Percentiles rank a stretch among this genome's conserved stretches.
These are phyloP conservation scores for Temnothorax unifasciatus DNA, from an alignment of 2,888 invertebrate species.

Conservation along the genomic window DNA sequence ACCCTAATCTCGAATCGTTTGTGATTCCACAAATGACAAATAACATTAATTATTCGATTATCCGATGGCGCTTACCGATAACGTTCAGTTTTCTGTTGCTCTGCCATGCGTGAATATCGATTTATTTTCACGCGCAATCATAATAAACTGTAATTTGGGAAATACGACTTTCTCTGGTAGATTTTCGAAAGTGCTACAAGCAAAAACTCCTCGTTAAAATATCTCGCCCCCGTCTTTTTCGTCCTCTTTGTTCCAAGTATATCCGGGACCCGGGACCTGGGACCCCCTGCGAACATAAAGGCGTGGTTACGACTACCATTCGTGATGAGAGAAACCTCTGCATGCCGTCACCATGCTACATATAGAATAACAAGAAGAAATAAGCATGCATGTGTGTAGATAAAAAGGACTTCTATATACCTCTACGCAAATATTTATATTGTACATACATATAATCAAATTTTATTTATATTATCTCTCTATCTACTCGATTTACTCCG, in stretches of 20 bases:
- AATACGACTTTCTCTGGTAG: background rate
- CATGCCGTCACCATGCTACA: background rate
- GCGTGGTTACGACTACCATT: slow-evolving; percentile 66
- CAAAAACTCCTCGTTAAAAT: slow-evolving; percentile 54
- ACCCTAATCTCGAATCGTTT: background rate
- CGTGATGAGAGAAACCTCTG: slow-evolving; percentile 20
- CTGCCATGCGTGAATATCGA: slow-evolving; percentile 64
- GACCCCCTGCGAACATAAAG: slow-evolving; percentile 74
- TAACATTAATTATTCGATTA: too few relatives aligned
- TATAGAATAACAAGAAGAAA: background rate
- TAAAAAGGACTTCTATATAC: background rate
- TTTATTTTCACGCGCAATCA: background rate
- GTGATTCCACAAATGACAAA: too few relatives aligned
- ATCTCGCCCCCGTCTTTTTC: slow-evolving; percentile 48
- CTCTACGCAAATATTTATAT: background rate
- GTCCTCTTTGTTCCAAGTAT: slow-evolving; percentile 72
- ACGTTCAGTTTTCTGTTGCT: background rate
- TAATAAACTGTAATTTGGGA: background rate
- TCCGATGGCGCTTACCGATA: background rate
- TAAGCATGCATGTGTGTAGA: background rate
- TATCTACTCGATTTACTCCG: too few relatives aligned
- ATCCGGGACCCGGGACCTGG: slow-evolving; percentile 62
- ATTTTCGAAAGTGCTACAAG: slow-evolving; percentile 60
- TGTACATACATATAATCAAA: background rate
- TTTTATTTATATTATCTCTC: background rate